Conservation (phyloP, 2,797 vertebrate species). For the Pristis pectinata region DNA sequence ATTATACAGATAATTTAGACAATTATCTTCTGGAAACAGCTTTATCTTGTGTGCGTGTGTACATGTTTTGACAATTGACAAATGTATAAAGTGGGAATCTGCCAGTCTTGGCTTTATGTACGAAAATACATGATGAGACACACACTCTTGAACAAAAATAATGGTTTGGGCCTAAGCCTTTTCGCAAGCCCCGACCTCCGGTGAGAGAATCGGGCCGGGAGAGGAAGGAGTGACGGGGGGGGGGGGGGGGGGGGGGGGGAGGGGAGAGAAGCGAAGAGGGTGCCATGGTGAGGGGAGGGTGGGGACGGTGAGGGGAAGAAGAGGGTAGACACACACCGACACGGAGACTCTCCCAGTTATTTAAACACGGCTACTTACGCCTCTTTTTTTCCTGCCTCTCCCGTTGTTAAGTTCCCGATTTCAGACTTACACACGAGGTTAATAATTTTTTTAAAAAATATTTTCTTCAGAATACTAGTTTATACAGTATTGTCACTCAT, state of each 20-base stretch:
- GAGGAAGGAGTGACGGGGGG: background rate
- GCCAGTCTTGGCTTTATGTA: background rate
- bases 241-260: background rate
- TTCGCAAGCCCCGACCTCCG: background rate
- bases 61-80: background rate
- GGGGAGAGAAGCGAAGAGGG: background rate
- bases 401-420: background rate
- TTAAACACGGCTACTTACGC: conserved; percentile 15
- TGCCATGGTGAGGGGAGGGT: background rate
- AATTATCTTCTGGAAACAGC: too few species aligned
- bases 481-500: background rate
- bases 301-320: background rate
- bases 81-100: background rate
- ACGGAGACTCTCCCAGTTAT: background rate
- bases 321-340: background rate
- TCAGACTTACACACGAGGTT: conserved; percentile 14
- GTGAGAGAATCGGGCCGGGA: background rate
- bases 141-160: background rate
- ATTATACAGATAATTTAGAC: too few species aligned
- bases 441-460: background rate
- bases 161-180: background rate
- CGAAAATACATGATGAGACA: background rate
- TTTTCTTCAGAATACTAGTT: background rate
- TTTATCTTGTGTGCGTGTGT: background rate
- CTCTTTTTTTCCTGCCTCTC: background rate